phyloP scores from a whole-genome alignment of 2,113 vertebrate species.

The Acinonyx jubatus region DNA sequence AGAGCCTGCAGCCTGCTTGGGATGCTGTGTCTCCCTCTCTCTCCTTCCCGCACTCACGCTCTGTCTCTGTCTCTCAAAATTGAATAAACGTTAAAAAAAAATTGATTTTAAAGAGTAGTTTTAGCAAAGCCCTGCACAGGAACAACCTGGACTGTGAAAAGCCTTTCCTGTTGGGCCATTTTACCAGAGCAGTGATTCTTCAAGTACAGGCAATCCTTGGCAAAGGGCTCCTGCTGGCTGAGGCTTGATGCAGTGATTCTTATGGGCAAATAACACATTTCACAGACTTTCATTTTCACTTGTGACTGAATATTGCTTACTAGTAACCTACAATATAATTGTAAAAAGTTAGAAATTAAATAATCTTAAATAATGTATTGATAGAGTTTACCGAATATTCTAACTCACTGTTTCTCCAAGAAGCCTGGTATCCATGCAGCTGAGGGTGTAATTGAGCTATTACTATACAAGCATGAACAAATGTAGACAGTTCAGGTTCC shows the following conservation, averaged over 20 bases:
- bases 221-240: neutral
- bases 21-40: too few relatives aligned
- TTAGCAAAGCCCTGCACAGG: neutral
- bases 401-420: neutral
- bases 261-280: neutral
- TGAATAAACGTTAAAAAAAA: too few relatives aligned
- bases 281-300: neutral
- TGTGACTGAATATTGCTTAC: neutral
- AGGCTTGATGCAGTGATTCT: slow-evolving; percentile 20
- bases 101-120: neutral
- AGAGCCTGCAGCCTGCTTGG: too few relatives aligned
- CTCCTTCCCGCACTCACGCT: too few relatives aligned
- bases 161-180: neutral
- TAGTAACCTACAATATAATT: slow-evolving; percentile 10
- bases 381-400: neutral
- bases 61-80: too few relatives aligned
- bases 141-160: neutral
- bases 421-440: neutral
- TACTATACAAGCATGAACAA: neutral
- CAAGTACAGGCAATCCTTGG: neutral
- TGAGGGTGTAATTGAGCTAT: neutral
- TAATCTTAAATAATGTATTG: slow-evolving; percentile 17
- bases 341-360: neutral
- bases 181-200: neutral
- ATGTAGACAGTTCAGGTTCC: neutral